Base-by-base conservation (phyloP, 2,888 invertebrate genomes). In the Heliconius ethilla region DNA sequence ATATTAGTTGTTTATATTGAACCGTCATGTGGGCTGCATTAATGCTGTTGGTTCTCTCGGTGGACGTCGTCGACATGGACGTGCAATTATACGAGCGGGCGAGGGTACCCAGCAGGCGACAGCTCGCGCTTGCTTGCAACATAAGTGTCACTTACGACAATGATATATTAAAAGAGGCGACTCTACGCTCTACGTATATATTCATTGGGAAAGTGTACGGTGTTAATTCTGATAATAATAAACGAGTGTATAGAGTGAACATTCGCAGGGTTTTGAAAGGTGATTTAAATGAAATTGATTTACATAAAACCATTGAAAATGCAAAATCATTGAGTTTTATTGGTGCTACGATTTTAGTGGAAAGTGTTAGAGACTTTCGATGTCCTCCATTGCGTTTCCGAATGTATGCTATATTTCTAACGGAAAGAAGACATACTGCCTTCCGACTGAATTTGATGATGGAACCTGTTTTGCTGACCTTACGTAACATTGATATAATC, bases 251-350 rank as follows among this genome's bases (percentile, higher is more conserved):
- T 82, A 90, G 87, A 89, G 93, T 94, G 84, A 91, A 89, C 83
- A 91, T 94, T 81, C 89, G 91, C 51, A 87, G 93, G 66, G 90
- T 93, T 81, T 84, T 94, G 76, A 94, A 93, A 83, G 93, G 93
- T 81, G 92, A 93, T 88, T 86, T 93, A 83, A 89, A 91, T 84
- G 90, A 92, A 79, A 84, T 92, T 65, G 89, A 90, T 80, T 89
- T 88, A 55, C 84, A 84, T 75, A 90, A 91, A 78, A 88, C 87
- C 82, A 91, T 91, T 78, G 89, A 88, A 51, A 86, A 83, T 73
- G 85, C 87, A 40, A 87, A 88, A 70, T 89, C 91, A 65, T 82
- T 92, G 66, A 88, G 88, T 25, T 93, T 92, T 79, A 90, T 89
- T 79, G 91, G 91, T 77, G 91, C 91, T 13, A 90, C 90, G 79